A percentile compares a stretch with the other conserved stretches of the same genome.
Conservation (phyloP, 2,888 invertebrate genomes). For the Syrista parreyssii region DNA sequence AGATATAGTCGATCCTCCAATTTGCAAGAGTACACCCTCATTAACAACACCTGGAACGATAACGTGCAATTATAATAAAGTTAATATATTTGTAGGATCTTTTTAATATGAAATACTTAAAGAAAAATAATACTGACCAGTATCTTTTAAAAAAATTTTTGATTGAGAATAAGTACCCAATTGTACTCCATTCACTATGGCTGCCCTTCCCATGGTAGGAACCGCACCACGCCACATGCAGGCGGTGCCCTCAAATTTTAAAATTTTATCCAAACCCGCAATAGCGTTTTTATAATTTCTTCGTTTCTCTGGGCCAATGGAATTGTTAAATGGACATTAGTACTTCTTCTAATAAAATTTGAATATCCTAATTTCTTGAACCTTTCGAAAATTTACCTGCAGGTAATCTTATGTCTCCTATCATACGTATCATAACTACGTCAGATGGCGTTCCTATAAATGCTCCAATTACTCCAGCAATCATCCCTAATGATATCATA, state of each 20-base stretch:
- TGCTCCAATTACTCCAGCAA: slow-evolving; percentile 73
- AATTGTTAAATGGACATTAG: neutral
- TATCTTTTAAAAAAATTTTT: slow-evolving; percentile 62
- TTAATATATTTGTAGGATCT: neutral
- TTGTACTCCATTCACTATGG: slow-evolving; percentile 77
- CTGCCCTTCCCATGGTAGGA: slow-evolving; percentile 67
- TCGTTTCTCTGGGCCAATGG: slow-evolving; percentile 61
- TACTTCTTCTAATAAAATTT: neutral
- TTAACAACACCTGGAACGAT: slow-evolving; percentile 18
- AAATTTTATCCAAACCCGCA: slow-evolving; percentile 70
- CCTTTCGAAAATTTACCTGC: slow-evolving; percentile 28
- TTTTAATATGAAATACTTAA: neutral
- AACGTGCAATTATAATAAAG: neutral
- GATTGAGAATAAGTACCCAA: slow-evolving; percentile 74
- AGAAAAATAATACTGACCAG: slow-evolving; percentile 26
- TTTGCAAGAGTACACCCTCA: slow-evolving; percentile 52
- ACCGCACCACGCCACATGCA: slow-evolving; percentile 72
- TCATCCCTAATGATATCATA: slow-evolving; percentile 67
- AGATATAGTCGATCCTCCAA: slow-evolving; percentile 73
- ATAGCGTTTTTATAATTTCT: slow-evolving; percentile 72
- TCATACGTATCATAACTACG: slow-evolving; percentile 72
- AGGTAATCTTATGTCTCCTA: slow-evolving; percentile 72
- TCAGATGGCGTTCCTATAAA: slow-evolving; percentile 75
- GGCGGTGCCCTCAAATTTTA: slow-evolving; percentile 70
- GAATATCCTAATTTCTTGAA: neutral